These are phyloP conservation scores for Virgularia gustaviana DNA, from an alignment of 92 coral and sea anemone species.

Conservation along the genomic window DNA sequence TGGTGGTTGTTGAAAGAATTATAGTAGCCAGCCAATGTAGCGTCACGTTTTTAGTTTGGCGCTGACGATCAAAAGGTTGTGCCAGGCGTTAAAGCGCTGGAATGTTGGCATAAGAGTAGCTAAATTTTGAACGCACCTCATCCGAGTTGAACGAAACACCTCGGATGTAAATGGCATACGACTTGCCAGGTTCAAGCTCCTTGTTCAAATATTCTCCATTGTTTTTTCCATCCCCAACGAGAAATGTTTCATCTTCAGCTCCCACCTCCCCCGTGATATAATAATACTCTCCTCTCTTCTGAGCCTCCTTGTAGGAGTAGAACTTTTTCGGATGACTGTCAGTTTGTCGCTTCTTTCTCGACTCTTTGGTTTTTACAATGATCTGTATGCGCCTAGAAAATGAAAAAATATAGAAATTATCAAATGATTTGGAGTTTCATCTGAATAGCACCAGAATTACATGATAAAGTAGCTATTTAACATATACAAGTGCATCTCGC, in stretches of 20 bases:
- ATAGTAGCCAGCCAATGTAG: too few species aligned
- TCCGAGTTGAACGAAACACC: constrained; percentile 54
- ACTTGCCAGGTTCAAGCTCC: constrained; percentile 60
- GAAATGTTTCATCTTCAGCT: constrained; percentile 26
- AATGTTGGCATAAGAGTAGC: too few species aligned
- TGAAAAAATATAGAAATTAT: not conserved
- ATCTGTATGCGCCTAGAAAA: constrained; percentile 62
- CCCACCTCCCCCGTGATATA: constrained; percentile 75
- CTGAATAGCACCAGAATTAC: not conserved
- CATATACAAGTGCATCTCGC: not conserved
- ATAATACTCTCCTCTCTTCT: constrained; percentile 34
- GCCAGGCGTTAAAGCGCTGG: too few species aligned
- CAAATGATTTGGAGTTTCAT: not conserved
- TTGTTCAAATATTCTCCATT: constrained; percentile 63
- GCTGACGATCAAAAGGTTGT: too few species aligned
- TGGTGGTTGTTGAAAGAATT: too few species aligned
- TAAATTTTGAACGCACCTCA: constrained; percentile 29
- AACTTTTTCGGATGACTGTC: constrained; percentile 36
- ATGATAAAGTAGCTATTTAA: not conserved
- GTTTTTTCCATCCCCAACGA: constrained; percentile 65
- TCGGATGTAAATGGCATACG: constrained; percentile 65
- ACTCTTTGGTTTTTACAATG: constrained; percentile 51
- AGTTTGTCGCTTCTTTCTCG: constrained; percentile 36
- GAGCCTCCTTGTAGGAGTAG: constrained; percentile 40
- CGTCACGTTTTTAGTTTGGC: too few species aligned